These are phyloP conservation scores for Podilymbus podiceps DNA, from an alignment of 2,113 vertebrate genomes.

Conservation along the genomic window DNA sequence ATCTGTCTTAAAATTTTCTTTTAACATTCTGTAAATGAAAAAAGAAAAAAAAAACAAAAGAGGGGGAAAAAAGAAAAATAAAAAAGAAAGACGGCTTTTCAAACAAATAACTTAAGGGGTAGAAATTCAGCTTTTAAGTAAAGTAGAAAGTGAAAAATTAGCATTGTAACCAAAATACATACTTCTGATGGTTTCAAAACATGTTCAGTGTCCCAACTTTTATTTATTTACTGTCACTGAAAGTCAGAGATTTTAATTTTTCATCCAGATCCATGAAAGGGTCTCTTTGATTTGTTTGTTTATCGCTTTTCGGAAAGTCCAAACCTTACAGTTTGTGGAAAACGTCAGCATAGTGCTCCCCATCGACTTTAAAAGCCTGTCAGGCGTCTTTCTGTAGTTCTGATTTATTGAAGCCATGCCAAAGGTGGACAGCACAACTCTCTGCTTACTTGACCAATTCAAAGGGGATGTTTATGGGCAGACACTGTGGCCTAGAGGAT, in stretches of 20 bases:
- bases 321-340: neutral
- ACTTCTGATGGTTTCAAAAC: neutral
- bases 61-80: no score
- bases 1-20: neutral
- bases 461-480: conserved; percentile 53
- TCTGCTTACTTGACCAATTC: conserved; percentile 47
- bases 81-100: neutral
- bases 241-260: neutral
- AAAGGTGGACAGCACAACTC: conserved; percentile 48
- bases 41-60: no score
- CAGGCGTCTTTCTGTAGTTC: conserved; percentile 43
- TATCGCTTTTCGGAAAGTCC: neutral
- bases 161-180: neutral
- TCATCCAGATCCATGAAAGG: neutral
- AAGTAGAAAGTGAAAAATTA: neutral
- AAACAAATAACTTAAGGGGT: neutral
- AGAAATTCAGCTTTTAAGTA: neutral
- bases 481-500: conserved; percentile 47
- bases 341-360: neutral
- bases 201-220: neutral
- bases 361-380: conserved; percentile 26
- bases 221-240: neutral
- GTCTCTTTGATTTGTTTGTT: neutral
- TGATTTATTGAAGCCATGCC: conserved; percentile 57
- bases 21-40: neutral